phyloP scores from a whole-genome alignment of 2,888 invertebrate genomes.

The Harpalus rufipes region DNA sequence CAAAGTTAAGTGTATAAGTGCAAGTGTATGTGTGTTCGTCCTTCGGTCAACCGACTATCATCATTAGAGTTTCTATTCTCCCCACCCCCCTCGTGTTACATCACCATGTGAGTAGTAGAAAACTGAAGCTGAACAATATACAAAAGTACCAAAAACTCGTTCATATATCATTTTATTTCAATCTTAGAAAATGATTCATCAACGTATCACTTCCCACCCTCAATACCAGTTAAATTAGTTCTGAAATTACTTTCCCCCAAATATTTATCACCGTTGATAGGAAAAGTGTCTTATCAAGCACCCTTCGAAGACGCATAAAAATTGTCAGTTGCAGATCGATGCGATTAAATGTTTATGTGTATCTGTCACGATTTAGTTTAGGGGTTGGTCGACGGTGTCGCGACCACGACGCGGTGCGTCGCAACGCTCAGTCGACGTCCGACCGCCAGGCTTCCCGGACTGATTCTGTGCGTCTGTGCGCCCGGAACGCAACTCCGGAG shows the following conservation, averaged over 20 bases:
- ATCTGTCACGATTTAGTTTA: constrained; percentile 64
- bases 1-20: no score
- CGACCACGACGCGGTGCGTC: constrained; percentile 28
- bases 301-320: constrained; percentile 41
- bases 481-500: neutral
- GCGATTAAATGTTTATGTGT: constrained; percentile 65
- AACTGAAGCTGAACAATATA: no score
- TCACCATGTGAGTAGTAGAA: no score
- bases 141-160: neutral
- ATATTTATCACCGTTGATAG: constrained; percentile 23
- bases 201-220: neutral
- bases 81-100: no score
- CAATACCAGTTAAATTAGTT: neutral
- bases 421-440: constrained; percentile 45
- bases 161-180: neutral
- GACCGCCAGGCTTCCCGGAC: constrained; percentile 9
- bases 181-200: neutral
- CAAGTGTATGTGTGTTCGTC: no score
- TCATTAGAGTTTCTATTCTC: no score
- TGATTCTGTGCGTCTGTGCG: neutral
- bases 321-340: constrained; percentile 54
- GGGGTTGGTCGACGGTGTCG: constrained; percentile 35
- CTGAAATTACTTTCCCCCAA: neutral
- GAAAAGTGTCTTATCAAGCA: constrained; percentile 41
- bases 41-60: no score